Evolutionary conservation across 1,140 invertebrate genomes (phyloP).

Genomic region (Armadillidium nasatum): DNA sequence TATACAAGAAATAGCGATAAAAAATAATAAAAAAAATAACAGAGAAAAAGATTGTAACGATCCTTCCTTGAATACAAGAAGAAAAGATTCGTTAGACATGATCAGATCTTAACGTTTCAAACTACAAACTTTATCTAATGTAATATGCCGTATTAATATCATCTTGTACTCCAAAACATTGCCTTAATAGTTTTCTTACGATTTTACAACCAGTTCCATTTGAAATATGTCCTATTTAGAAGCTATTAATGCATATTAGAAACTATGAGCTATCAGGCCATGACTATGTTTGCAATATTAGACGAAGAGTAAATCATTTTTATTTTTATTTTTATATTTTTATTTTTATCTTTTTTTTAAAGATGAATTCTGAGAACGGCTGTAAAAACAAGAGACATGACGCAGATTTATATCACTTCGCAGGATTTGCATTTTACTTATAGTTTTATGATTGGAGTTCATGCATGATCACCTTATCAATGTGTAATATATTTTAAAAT

Average conservation of each 20-base stretch:
- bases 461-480: background rate
- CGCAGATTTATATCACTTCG: background rate
- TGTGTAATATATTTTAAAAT: background rate
- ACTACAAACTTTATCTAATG: background rate
- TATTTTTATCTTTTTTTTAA: too few relatives aligned
- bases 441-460: background rate
- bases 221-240: slow-evolving; percentile 7
- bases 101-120: background rate
- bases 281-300: slow-evolving; percentile 3
- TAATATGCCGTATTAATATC: background rate
- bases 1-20: too few relatives aligned
- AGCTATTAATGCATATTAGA: slow-evolving; percentile 6
- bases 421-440: background rate
- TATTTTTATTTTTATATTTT: background rate
- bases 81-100: background rate
- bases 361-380: background rate
- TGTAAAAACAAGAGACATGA: background rate
- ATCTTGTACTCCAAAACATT: background rate
- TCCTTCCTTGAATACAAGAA: background rate
- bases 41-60: too few relatives aligned
- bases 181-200: background rate
- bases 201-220: background rate
- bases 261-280: background rate
- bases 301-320: background rate
- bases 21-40: too few relatives aligned